Conservation (phyloP, 2,888 invertebrate species). For the Melolontha melolontha region DNA sequence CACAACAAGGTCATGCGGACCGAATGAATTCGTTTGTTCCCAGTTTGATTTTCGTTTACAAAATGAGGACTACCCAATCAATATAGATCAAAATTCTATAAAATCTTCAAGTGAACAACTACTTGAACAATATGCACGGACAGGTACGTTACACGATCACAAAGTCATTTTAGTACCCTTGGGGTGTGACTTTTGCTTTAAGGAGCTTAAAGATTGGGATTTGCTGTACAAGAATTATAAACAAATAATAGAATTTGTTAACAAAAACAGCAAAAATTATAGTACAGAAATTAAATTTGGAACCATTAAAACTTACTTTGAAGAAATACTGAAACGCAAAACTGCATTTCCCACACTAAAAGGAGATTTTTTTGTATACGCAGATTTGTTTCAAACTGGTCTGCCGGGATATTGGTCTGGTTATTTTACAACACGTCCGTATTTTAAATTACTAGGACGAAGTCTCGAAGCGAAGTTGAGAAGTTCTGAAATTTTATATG, state of each 20-base stretch:
- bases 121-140: conserved; percentile 23
- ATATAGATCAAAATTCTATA: background rate
- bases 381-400: conserved; percentile 1
- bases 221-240: conserved; percentile 21
- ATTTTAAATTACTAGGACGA: conserved; percentile 26
- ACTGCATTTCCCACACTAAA: conserved; percentile 22
- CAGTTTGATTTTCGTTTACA: conserved; percentile 7
- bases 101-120: background rate
- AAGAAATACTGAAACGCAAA: conserved; percentile 15
- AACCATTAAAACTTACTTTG: conserved; percentile 27
- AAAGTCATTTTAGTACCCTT: conserved; percentile 31
- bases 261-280: background rate
- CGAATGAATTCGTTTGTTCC: conserved; percentile 22
- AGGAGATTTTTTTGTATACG: conserved; percentile 36
- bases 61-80: conserved; percentile 1
- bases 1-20: conserved; percentile 23
- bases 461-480: conserved; percentile 24
- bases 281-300: conserved; percentile 22
- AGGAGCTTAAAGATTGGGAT: conserved; percentile 11
- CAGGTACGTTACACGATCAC: conserved; percentile 22
- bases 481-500: conserved; percentile 31
- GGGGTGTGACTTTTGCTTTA: conserved; percentile 27
- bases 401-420: conserved; percentile 34
- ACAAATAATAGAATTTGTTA: conserved; percentile 10
- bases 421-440: conserved; percentile 27